A percentile compares a stretch with the other conserved stretches of the same genome.
Evolutionary conservation across 2,113 vertebrate species (phyloP).

Genomic region (Mesoclemmys tuberculata): DNA sequence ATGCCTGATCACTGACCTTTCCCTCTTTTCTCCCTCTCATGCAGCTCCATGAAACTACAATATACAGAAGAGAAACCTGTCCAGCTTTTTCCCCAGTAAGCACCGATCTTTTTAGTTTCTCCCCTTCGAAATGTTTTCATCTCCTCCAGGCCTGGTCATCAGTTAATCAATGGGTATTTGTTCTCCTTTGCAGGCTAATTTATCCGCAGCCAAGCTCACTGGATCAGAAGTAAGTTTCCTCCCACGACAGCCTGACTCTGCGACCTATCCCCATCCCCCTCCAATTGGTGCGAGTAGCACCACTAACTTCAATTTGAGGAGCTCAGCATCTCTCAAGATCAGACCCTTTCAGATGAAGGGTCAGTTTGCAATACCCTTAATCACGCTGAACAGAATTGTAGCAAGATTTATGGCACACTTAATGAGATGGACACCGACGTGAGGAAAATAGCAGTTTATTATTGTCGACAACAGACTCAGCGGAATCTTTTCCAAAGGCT

Average conservation of each 20-base stretch:
- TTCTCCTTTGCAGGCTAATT: conserved; percentile 65
- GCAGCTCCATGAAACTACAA: conserved; percentile 69
- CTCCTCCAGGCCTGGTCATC: not conserved
- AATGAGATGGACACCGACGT: too few species aligned
- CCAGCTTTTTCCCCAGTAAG: conserved; percentile 64
- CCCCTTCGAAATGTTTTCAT: conserved; percentile 16
- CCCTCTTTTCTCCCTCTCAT: not conserved
- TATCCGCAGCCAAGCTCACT: conserved; percentile 76
- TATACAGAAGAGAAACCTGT: conserved; percentile 47
- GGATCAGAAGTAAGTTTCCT: conserved; percentile 63
- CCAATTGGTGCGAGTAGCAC: not conserved
- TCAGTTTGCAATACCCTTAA: not conserved
- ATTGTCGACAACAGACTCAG: too few species aligned
- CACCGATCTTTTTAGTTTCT: not conserved
- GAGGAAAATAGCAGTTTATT: too few species aligned
- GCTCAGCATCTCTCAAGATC: not conserved
- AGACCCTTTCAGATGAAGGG: not conserved
- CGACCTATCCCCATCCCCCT: not conserved
- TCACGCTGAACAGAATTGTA: not conserved
- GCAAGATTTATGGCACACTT: too few species aligned
- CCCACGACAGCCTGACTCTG: not conserved
- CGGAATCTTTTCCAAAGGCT: too few species aligned
- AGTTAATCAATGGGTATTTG: not conserved
- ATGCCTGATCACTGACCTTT: not conserved
- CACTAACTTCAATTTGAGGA: not conserved